Evolutionary conservation across 2,113 vertebrate genomes (phyloP).

Genomic region (Apodemus sylvaticus): DNA sequence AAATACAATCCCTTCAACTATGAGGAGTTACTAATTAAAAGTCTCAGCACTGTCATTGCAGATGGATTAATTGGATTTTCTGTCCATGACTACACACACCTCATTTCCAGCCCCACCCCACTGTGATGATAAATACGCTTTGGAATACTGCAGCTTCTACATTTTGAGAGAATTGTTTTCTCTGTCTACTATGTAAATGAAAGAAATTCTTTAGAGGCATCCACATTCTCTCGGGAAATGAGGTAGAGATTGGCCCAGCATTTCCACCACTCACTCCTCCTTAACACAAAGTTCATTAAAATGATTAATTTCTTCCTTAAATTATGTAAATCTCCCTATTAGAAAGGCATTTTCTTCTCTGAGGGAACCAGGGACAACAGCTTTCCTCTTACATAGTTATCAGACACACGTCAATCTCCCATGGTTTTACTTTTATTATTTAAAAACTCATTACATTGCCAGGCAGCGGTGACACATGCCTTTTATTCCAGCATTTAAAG

Average conservation of each 20-base stretch:
- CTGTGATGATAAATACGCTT: not conserved
- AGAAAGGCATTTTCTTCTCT: conserved; percentile 34
- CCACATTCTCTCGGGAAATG: not conserved
- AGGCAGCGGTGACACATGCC: too few relatives aligned
- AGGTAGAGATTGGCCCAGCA: not conserved
- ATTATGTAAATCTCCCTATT: not conserved
- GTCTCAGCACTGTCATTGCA: not conserved
- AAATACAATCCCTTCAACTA: not conserved
- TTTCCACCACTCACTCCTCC: not conserved
- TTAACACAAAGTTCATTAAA: conserved; percentile 21
- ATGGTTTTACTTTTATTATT: not conserved
- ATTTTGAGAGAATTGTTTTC: conserved; percentile 17
- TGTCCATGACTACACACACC: not conserved
- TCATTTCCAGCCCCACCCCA: not conserved
- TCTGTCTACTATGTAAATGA: not conserved
- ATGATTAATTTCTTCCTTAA: not conserved
- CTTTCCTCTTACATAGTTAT: not conserved
- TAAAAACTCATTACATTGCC: not conserved
- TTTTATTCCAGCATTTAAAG: too few relatives aligned
- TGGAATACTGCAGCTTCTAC: not conserved
- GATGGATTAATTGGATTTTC: not conserved
- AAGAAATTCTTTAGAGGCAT: not conserved
- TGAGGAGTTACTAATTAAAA: not conserved
- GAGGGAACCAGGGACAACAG: not conserved
- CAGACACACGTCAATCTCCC: not conserved